phyloP scores from a whole-genome alignment of 2,113 vertebrate species.

The Nyctereutes procyonoides region DNA sequence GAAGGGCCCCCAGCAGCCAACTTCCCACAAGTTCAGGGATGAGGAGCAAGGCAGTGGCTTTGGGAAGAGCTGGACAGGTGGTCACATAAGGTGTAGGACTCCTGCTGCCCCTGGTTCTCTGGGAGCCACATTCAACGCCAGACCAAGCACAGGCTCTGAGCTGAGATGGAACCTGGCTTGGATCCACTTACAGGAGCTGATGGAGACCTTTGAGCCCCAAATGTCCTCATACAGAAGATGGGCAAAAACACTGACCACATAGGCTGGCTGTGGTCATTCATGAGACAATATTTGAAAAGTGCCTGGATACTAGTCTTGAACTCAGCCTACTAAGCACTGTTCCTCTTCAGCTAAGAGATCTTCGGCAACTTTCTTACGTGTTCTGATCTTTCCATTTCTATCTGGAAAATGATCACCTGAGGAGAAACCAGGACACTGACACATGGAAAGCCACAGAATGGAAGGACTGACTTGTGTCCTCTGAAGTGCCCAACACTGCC shows the following conservation, averaged over 20 bases:
- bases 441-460: rapidly evolving
- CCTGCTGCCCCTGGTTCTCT: not conserved
- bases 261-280: too few species aligned
- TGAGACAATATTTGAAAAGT: not conserved
- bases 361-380: not conserved
- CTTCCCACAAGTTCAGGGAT: too few species aligned
- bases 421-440: not conserved
- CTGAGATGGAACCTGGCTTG: not conserved
- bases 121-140: not conserved
- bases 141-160: not conserved
- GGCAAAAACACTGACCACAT: not conserved
- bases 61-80: rapidly evolving
- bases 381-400: not conserved
- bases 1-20: rapidly evolving
- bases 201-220: not conserved
- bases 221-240: rapidly evolving
- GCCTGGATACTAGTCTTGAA: not conserved
- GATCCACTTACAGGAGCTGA: not conserved
- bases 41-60: rapidly evolving
- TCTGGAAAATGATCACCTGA: not conserved
- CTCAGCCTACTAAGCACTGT: not conserved
- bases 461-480: not conserved
- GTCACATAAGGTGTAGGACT: not conserved
- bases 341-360: not conserved
- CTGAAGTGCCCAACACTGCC: not conserved